phyloP scores from a whole-genome alignment of 2,797 vertebrate genomes.

The Falco rusticolus region DNA sequence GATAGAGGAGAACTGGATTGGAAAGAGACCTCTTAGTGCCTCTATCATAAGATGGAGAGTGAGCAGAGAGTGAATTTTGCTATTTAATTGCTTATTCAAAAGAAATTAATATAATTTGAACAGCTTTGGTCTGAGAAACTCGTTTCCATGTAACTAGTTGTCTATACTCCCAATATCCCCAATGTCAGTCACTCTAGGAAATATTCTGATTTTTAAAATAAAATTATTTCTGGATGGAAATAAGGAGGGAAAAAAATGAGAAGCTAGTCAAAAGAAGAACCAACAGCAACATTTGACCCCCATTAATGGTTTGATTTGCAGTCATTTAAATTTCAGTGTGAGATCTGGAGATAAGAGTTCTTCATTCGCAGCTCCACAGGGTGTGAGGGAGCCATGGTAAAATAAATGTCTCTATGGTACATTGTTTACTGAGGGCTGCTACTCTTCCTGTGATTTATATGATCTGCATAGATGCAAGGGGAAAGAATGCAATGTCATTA shows the following conservation, averaged over 20 bases:
- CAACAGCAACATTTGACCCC: neutral
- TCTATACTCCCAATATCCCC: neutral
- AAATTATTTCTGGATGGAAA: neutral
- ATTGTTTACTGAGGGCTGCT: neutral
- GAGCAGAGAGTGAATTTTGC: neutral
- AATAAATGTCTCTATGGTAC: neutral
- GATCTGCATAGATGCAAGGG: neutral
- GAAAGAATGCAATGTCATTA: neutral
- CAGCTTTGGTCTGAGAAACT: neutral
- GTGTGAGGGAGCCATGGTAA: neutral
- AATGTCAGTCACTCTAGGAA: neutral
- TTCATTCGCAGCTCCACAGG: neutral
- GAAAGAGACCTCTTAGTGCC: neutral
- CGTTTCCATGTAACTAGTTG: rapidly evolving
- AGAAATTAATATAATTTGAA: neutral
- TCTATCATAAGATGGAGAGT: neutral
- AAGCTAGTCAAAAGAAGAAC: neutral
- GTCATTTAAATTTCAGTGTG: neutral
- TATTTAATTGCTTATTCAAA: neutral
- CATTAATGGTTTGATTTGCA: neutral
- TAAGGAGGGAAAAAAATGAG: neutral
- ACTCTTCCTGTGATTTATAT: neutral
- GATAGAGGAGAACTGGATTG: neutral
- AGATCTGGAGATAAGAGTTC: neutral
- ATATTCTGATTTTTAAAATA: neutral